Evolutionary conservation across 1,140 invertebrate genomes (phyloP).

Genomic region (Trichonephila clavata): DNA sequence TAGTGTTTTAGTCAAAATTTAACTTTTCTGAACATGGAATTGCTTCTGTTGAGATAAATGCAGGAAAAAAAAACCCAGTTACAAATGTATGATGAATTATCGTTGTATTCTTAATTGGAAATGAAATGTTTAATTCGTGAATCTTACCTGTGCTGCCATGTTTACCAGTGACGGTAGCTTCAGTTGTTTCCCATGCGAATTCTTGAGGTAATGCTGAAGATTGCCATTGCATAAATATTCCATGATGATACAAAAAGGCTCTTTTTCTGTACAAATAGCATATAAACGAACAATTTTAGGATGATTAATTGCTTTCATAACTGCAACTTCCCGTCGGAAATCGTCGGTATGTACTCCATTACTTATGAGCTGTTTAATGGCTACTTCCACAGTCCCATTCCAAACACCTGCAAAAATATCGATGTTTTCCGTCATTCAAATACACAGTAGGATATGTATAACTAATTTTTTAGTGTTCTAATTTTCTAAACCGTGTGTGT

Average conservation of each 20-base stretch:
- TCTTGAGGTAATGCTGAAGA: conserved; percentile 92
- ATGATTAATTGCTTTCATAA: conserved; percentile 99
- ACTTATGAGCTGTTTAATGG: conserved; percentile 96
- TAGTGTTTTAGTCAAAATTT: no score
- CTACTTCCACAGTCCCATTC: conserved; percentile 95
- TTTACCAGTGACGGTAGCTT: conserved; percentile 95
- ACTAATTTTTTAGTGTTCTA: no score
- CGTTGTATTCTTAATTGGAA: no score
- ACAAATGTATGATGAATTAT: no score
- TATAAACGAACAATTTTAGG: conserved; percentile 96
- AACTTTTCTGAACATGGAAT: no score
- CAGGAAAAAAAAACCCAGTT: no score
- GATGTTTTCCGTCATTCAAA: neutral
- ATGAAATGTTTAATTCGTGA: no score
- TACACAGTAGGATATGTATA: no score
- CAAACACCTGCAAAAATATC: conserved; percentile 85
- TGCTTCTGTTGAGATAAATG: no score
- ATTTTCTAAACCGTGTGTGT: no score
- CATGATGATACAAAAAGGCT: conserved; percentile 97
- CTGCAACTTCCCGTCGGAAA: conserved; percentile 97
- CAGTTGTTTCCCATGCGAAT: conserved; percentile 89
- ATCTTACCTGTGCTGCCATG: conserved; percentile 93
- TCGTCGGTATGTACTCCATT: conserved; percentile 98
- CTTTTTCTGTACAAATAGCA: conserved; percentile 95
- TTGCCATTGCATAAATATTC: conserved; percentile 97